Base-by-base conservation (phyloP, 2,888 invertebrate species). In the Plagodis pulveraria region DNA sequence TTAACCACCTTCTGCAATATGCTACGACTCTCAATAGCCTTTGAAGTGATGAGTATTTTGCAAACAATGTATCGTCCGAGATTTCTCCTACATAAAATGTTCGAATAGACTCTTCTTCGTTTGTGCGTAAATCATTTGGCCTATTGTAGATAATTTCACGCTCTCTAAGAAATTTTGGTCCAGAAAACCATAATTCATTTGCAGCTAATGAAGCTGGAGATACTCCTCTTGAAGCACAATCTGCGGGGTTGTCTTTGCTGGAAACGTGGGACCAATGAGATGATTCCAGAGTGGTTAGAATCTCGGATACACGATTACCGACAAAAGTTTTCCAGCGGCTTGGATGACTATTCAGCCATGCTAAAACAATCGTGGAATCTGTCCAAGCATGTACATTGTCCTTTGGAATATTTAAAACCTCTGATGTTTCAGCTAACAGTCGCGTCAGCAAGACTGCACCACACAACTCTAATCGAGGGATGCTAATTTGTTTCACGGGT, bases 31-130 rank as follows among this genome's bases (percentile, higher is more conserved):
- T 9, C 9, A 41, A 6, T 6, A 41, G n/a, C 41, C n/a, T 41
- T 41, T 41, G 41, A 9, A 41, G n/a, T n/a, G 41, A 41, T 6
- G 41, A 41, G 7, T 10, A 41, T n/a, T n/a, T 9, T 41, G 8
- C 11, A 9, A 32, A 32, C 36, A 38, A 48, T 32, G 36, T 41
- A 32, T 60, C 49, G n/a, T 40, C 52, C 5, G 38, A 38, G 7
- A 38, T 5, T 38, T 6, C 9, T 8, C 38, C 9, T 8, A 38
- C 6, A 38, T 38, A 9, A 22, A 22, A 22, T 38, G 38, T 38
- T 38, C 38, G 6, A 9, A 38, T 9, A 9, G 38, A 6, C 9
- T 38, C 38, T 38, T 38, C 38, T 9, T 8, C 6, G 9, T 38
- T 6, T 38, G 9, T 9, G 6, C 9, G 6, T 38, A 38, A 9